Evolutionary conservation across 1,140 invertebrate species (phyloP).

Genomic region (Brachionus rubens): DNA sequence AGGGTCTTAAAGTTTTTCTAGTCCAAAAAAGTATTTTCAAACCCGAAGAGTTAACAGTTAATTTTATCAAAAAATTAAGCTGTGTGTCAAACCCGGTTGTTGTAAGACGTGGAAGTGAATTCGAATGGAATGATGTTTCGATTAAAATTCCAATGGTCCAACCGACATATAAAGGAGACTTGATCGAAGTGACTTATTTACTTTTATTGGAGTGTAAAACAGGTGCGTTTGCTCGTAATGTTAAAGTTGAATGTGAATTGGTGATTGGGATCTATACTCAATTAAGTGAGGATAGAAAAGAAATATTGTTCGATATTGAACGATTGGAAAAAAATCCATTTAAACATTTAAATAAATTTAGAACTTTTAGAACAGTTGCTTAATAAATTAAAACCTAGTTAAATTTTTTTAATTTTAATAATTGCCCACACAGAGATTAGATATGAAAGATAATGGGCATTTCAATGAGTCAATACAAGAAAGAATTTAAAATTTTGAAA

Average conservation of each 20-base stretch:
- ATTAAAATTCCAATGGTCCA: background rate
- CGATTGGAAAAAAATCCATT: background rate
- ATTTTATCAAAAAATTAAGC: background rate
- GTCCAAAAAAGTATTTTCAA: background rate
- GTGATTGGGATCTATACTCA: background rate
- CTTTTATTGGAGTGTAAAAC: background rate
- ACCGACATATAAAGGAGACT: background rate
- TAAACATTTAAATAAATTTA: background rate
- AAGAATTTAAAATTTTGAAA: too few relatives aligned
- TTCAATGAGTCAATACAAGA: too few relatives aligned
- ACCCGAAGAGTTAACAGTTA: background rate
- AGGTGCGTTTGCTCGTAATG: background rate
- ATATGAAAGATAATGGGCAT: too few relatives aligned
- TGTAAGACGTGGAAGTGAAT: background rate
- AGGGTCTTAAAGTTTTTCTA: background rate
- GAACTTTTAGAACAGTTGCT: too few relatives aligned
- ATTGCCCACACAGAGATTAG: too few relatives aligned
- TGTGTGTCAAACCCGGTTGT: background rate
- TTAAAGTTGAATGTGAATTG: background rate
- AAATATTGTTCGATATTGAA: background rate
- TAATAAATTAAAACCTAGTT: too few relatives aligned
- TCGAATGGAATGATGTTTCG: background rate
- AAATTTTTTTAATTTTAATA: too few relatives aligned
- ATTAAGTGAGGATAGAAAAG: background rate
- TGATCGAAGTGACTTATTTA: background rate